These are phyloP conservation scores for Campodea augens DNA, from an alignment of 1,140 invertebrate genomes.

Conservation along the genomic window DNA sequence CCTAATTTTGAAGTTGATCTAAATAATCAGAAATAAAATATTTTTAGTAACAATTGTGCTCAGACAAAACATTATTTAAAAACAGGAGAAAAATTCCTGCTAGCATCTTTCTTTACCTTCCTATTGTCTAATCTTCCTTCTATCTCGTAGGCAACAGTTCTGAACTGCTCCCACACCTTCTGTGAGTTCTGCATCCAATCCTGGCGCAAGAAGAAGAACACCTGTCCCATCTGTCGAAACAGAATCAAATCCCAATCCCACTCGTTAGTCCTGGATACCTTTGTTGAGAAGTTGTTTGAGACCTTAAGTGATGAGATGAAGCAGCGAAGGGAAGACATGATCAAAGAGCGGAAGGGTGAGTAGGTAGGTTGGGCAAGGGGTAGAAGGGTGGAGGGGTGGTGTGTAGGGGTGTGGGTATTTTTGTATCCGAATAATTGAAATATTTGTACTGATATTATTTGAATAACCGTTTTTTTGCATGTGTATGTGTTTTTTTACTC, in stretches of 20 bases:
- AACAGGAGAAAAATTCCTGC: too few species aligned
- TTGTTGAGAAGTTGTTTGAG: constrained; percentile 42
- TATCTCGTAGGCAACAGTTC: constrained; percentile 33
- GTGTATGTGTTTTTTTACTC: too few species aligned
- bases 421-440: too few species aligned
- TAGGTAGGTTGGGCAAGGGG: too few species aligned
- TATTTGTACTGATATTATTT: too few species aligned
- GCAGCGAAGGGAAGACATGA: constrained; percentile 26
- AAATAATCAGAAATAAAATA: not conserved
- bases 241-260: constrained; percentile 29
- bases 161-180: constrained; percentile 60
- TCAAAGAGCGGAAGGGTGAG: constrained; percentile 30
- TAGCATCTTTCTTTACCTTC: too few species aligned
- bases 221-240: constrained; percentile 50
- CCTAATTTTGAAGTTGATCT: not conserved
- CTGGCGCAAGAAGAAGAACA: constrained; percentile 49
- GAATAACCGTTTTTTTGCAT: too few species aligned
- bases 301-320: constrained; percentile 31
- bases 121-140: constrained; percentile 4
- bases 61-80: not conserved
- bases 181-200: constrained; percentile 48
- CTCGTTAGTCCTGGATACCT: constrained; percentile 34
- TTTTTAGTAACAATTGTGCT: not conserved
- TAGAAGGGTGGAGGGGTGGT: too few species aligned
- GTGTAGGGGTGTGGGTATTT: too few species aligned